Percentiles rank a stretch among this genome's conserved stretches.
Evolutionary conservation across 2,797 vertebrate species (phyloP).

Genomic region (Melanotaenia trifasciata): DNA sequence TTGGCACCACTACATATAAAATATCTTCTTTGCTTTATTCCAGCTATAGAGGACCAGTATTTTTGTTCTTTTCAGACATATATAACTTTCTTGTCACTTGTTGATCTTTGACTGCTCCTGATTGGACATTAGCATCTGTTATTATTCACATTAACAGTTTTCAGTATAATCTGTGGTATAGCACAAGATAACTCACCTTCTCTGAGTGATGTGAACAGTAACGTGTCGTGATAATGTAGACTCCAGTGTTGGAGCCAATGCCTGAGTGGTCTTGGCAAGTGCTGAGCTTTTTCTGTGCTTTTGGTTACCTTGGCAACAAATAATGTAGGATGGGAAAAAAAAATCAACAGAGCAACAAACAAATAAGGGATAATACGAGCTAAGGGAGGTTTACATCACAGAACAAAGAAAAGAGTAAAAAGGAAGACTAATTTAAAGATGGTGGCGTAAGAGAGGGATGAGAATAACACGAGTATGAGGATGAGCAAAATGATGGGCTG

Average conservation of each 20-base stretch:
- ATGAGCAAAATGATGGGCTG: slow-evolving; percentile 99
- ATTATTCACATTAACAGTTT: neutral
- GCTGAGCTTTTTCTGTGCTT: slow-evolving; percentile 90
- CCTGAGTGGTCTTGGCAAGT: slow-evolving; percentile 76
- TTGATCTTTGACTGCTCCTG: too few relatives aligned
- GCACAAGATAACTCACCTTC: slow-evolving; percentile 62
- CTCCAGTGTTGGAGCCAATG: slow-evolving; percentile 80
- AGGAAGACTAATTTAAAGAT: slow-evolving; percentile 99
- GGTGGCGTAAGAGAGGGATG: slow-evolving; percentile 97
- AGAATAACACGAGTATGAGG: slow-evolving; percentile 99
- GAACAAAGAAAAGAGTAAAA: slow-evolving; percentile 98
- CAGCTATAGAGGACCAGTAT: too few relatives aligned
- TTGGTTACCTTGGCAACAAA: slow-evolving; percentile 90
- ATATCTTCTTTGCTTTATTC: too few relatives aligned
- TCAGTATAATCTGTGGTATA: neutral
- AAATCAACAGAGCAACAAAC: slow-evolving; percentile 81
- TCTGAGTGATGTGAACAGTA: slow-evolving; percentile 18
- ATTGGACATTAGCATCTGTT: too few relatives aligned
- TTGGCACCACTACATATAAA: too few relatives aligned
- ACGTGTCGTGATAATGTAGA: slow-evolving; percentile 51
- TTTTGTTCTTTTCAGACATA: too few relatives aligned
- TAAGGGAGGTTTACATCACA: slow-evolving; percentile 88
- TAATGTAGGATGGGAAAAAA: slow-evolving; percentile 78
- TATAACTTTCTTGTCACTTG: too few relatives aligned
- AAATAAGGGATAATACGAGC: slow-evolving; percentile 75